phyloP scores from a whole-genome alignment of 1,140 invertebrate species.

The Periplaneta americana region DNA sequence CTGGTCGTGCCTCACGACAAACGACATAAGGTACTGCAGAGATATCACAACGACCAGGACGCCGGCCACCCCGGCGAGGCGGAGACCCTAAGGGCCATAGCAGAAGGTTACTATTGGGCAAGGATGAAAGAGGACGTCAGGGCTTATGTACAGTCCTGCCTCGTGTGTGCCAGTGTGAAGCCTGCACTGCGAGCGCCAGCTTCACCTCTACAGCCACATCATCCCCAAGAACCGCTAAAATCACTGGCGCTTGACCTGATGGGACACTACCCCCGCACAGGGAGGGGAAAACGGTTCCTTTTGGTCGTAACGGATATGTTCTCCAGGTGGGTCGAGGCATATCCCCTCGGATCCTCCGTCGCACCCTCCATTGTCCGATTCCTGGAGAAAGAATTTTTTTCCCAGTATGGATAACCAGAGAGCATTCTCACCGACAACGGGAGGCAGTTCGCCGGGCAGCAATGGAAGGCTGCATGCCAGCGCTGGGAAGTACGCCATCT shows the following conservation, averaged over 20 bases:
- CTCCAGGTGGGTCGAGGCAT: conserved; percentile 24
- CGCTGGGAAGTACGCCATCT: conserved; percentile 19
- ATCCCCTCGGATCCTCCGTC: conserved; percentile 19
- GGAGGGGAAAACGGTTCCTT: too few species aligned
- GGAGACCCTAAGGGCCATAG: conserved; percentile 21
- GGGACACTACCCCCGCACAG: conserved; percentile 21
- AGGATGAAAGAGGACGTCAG: conserved; percentile 22
- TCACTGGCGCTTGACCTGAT: conserved; percentile 21
- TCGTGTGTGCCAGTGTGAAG: too few species aligned
- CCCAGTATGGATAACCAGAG: conserved; percentile 25
- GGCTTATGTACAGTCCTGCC: conserved; percentile 3
- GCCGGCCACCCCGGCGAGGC: conserved; percentile 24
- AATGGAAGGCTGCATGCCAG: conserved; percentile 10
- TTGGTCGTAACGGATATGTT: conserved; percentile 26
- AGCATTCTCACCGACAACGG: conserved; percentile 28
- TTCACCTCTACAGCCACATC: conserved; percentile 1
- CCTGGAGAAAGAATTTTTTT: conserved; percentile 26
- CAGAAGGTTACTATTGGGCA: too few species aligned
- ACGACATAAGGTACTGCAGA: conserved; percentile 3
- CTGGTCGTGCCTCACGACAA: conserved; percentile 10
- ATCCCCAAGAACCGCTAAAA: conserved; percentile 17
- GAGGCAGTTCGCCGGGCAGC: conserved; percentile 21
- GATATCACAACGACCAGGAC: conserved; percentile 18
- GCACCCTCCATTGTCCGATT: conserved; percentile 15
- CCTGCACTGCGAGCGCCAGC: conserved; percentile 13